phyloP scores from a whole-genome alignment of 2,888 invertebrate genomes.

The Andrena minutula region DNA sequence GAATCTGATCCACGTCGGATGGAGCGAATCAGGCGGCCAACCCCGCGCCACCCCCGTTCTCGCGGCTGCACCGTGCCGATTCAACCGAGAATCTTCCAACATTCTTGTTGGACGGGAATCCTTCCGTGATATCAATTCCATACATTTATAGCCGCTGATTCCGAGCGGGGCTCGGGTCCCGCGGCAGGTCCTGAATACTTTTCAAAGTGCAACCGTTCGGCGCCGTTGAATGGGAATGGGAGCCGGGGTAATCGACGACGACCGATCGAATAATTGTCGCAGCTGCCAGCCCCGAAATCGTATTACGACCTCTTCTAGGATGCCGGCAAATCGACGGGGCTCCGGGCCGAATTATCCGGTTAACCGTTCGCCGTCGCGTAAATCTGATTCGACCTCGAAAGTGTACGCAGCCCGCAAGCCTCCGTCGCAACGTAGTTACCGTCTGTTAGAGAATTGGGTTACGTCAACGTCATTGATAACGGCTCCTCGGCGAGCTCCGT shows the following conservation, averaged over 20 bases:
- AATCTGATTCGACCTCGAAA: slow-evolving; percentile 65
- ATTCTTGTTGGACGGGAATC: too few species aligned
- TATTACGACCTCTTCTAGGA: slow-evolving; percentile 64
- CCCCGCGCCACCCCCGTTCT: too few species aligned
- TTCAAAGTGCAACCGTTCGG: too few species aligned
- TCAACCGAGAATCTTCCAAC: too few species aligned
- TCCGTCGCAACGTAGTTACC: slow-evolving; percentile 60
- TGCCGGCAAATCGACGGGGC: slow-evolving; percentile 52
- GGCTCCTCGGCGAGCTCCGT: slow-evolving; percentile 34
- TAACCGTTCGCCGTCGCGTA: slow-evolving; percentile 57
- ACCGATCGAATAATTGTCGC: slow-evolving; percentile 62
- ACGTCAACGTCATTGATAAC: slow-evolving; percentile 73
- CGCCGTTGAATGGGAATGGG: neutral
- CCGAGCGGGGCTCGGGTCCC: too few species aligned
- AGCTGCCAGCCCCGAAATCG: slow-evolving; percentile 57
- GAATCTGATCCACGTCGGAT: too few species aligned
- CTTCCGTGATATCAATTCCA: too few species aligned
- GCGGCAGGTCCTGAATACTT: too few species aligned
- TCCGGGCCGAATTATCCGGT: slow-evolving; percentile 61
- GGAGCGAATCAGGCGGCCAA: too few species aligned
- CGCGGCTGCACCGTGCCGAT: too few species aligned
- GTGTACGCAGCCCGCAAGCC: slow-evolving; percentile 57
- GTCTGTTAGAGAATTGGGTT: slow-evolving; percentile 67
- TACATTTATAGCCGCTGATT: too few species aligned
- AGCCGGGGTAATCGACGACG: slow-evolving; percentile 9